These are phyloP conservation scores for Edolisoma coerulescens DNA, from an alignment of 2,113 vertebrate species.

Conservation along the genomic window DNA sequence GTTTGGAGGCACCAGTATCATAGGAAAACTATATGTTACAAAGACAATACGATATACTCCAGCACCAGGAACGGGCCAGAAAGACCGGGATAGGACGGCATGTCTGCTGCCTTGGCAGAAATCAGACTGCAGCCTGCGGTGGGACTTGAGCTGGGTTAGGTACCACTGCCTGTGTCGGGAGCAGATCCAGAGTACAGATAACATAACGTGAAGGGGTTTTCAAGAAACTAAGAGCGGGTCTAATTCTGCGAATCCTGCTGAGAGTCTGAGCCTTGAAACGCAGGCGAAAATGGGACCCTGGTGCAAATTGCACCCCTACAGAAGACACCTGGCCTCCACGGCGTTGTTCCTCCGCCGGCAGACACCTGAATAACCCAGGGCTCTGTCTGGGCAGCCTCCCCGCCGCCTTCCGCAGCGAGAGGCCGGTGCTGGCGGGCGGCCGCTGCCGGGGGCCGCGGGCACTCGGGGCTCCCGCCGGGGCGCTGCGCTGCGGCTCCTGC, in stretches of 20 bases:
- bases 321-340: background rate
- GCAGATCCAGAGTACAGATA: background rate
- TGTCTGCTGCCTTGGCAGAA: background rate
- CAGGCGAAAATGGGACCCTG: background rate
- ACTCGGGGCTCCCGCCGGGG: background rate
- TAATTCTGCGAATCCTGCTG: background rate
- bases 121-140: background rate
- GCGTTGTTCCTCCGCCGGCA: background rate
- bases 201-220: background rate
- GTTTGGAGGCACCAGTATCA: background rate
- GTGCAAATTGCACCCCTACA: background rate
- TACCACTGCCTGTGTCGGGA: too few relatives aligned
- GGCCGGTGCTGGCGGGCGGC: background rate
- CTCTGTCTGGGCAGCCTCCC: background rate
- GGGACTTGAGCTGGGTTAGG: background rate
- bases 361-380: background rate
- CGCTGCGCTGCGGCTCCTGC: background rate
- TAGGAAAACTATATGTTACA: accelerated
- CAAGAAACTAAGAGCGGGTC: background rate
- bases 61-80: background rate
- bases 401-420: background rate
- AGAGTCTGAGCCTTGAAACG: background rate
- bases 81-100: accelerated
- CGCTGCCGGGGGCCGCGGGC: background rate
- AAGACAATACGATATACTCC: accelerated